These are phyloP conservation scores for Charaxes varanes DNA, from an alignment of 1,140 invertebrate species.

Conservation along the genomic window DNA sequence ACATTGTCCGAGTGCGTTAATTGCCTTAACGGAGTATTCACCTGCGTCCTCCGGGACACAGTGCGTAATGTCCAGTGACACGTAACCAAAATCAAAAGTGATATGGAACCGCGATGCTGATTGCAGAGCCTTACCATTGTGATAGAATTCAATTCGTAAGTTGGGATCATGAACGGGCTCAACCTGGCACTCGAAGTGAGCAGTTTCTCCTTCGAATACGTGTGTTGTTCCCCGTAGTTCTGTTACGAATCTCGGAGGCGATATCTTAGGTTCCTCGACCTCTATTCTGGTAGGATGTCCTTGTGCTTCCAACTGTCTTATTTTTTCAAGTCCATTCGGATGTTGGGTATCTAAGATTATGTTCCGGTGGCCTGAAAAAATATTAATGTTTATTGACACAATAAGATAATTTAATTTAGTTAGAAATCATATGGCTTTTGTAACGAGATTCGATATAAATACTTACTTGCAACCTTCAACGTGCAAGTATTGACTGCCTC, in stretches of 20 bases:
- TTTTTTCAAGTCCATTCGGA: slow-evolving; percentile 94
- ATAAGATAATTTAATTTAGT: too few relatives aligned
- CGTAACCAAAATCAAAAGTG: slow-evolving; percentile 96
- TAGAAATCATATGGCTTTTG: too few relatives aligned
- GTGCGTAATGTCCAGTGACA: slow-evolving; percentile 92
- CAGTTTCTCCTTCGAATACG: slow-evolving; percentile 89
- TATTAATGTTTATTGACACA: slow-evolving; percentile 34
- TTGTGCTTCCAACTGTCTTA: slow-evolving; percentile 90
- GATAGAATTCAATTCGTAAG: slow-evolving; percentile 92
- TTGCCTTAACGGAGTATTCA: slow-evolving; percentile 91
- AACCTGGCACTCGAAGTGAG: slow-evolving; percentile 93
- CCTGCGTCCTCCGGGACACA: slow-evolving; percentile 95
- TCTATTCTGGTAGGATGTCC: slow-evolving; percentile 84
- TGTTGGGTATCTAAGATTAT: slow-evolving; percentile 94
- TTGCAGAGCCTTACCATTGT: slow-evolving; percentile 91
- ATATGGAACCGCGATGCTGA: slow-evolving; percentile 93
- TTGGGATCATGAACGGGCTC: slow-evolving; percentile 94
- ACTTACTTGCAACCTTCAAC: slow-evolving; percentile 85
- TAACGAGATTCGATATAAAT: slow-evolving; percentile 5
- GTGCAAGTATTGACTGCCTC: slow-evolving; percentile 94
- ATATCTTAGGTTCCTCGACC: slow-evolving; percentile 85
- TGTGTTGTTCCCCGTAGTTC: slow-evolving; percentile 89
- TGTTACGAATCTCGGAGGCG: slow-evolving; percentile 87
- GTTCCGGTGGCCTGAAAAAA: slow-evolving; percentile 79
- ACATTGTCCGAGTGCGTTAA: slow-evolving; percentile 91